phyloP scores from a whole-genome alignment of 2,888 invertebrate species.

The Mechanitis mazaeus region DNA sequence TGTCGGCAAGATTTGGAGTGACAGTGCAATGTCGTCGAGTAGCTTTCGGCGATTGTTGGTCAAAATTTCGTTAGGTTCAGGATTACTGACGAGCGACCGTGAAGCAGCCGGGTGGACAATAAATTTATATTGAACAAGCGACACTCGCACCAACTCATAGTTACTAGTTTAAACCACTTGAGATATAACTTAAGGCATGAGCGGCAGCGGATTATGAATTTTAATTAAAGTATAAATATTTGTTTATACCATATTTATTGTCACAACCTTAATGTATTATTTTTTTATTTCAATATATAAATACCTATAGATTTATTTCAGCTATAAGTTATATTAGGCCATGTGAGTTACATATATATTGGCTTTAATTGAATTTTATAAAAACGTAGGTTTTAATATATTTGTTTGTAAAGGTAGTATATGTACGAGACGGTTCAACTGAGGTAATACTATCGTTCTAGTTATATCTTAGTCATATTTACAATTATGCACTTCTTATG shows the following conservation, averaged over 20 bases:
- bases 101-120: constrained; percentile 53
- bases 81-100: constrained; percentile 48
- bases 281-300: background rate
- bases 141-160: constrained; percentile 48
- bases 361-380: no score
- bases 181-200: constrained; percentile 39
- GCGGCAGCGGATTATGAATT: constrained; percentile 20
- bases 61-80: constrained; percentile 22
- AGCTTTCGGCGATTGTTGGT: background rate
- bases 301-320: no score
- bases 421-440: no score
- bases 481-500: no score
- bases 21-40: background rate
- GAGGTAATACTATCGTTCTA: no score
- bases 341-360: no score
- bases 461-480: no score
- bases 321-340: no score
- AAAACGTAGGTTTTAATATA: no score
- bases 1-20: constrained; percentile 5
- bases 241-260: no score
- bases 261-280: no score
- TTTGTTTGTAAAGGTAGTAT: no score
- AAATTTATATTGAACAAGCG: constrained; percentile 58
- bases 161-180: constrained; percentile 57
- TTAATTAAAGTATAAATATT: background rate